Evolutionary conservation across 1,140 invertebrate species (phyloP).

Genomic region (Aricia agestis): DNA sequence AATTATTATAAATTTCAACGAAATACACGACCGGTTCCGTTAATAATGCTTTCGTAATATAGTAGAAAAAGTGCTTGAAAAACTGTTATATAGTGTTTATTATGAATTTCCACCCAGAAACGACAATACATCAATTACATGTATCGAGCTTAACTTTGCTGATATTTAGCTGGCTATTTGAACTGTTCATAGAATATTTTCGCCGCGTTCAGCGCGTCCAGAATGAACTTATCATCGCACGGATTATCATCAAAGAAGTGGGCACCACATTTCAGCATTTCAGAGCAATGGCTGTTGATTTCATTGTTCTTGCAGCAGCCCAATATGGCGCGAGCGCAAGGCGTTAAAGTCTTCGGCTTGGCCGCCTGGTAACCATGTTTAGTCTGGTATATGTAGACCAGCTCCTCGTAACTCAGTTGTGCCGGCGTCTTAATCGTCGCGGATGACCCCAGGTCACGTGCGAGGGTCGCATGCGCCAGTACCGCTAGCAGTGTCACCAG

Average conservation of each 20-base stretch:
- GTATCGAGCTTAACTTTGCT: neutral
- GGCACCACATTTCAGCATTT: conserved; percentile 52
- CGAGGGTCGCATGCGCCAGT: conserved; percentile 27
- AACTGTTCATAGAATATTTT: conserved; percentile 56
- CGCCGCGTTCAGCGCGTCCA: conserved; percentile 52
- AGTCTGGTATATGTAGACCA: conserved; percentile 46
- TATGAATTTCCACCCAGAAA: too few relatives aligned
- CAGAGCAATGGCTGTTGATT: conserved; percentile 56
- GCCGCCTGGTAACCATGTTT: conserved; percentile 33
- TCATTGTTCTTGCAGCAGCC: conserved; percentile 48
- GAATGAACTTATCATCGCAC: conserved; percentile 56
- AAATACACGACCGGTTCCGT: too few relatives aligned
- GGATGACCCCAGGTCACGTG: conserved; percentile 30
- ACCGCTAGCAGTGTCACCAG: conserved; percentile 24
- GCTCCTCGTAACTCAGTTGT: conserved; percentile 48
- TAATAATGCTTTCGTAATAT: too few relatives aligned
- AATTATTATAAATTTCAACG: too few relatives aligned
- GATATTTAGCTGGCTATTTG: conserved; percentile 11
- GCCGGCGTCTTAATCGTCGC: conserved; percentile 28
- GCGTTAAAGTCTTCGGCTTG: conserved; percentile 43
- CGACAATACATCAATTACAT: too few relatives aligned
- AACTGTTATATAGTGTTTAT: too few relatives aligned
- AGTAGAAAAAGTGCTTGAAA: too few relatives aligned
- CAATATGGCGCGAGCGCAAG: conserved; percentile 59
- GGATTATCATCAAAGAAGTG: conserved; percentile 65